Conservation (phyloP, 2,888 invertebrate genomes). For the Hirudinaria manillensis region DNA sequence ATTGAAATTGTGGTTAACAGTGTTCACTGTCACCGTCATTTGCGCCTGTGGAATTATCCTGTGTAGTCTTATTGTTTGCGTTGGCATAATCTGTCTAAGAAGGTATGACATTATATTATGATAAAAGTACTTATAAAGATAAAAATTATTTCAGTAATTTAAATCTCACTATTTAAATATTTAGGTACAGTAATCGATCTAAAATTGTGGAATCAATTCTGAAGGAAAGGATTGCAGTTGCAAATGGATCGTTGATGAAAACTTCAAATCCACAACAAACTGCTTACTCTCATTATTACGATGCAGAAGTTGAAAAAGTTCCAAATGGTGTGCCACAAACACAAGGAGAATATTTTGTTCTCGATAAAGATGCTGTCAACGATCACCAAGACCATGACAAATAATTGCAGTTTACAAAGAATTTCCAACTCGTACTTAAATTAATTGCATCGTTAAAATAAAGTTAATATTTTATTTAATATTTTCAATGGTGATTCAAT, state of each 20-base stretch:
- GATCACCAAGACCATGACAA: not conserved
- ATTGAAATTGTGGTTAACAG: not conserved
- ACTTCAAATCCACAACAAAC: too few relatives aligned
- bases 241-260: not conserved
- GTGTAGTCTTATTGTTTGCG: slow-evolving; percentile 26
- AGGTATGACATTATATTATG: not conserved
- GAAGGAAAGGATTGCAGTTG: not conserved
- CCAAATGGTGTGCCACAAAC: too few relatives aligned
- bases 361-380: too few relatives aligned
- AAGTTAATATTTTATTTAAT: too few relatives aligned
- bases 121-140: not conserved
- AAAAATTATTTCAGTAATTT: not conserved
- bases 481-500: too few relatives aligned
- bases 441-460: too few relatives aligned
- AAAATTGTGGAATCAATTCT: not conserved
- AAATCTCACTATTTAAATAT: not conserved
- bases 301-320: too few relatives aligned
- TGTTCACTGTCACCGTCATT: slow-evolving; percentile 10
- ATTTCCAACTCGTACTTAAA: not conserved
- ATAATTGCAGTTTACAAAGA: not conserved
- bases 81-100: slow-evolving; percentile 28
- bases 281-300: too few relatives aligned
- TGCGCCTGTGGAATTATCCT: slow-evolving; percentile 23
- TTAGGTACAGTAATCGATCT: not conserved
- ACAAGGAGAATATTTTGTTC: too few relatives aligned